Conservation (phyloP, 2,113 vertebrate species). For the Neolamprologus longior region DNA sequence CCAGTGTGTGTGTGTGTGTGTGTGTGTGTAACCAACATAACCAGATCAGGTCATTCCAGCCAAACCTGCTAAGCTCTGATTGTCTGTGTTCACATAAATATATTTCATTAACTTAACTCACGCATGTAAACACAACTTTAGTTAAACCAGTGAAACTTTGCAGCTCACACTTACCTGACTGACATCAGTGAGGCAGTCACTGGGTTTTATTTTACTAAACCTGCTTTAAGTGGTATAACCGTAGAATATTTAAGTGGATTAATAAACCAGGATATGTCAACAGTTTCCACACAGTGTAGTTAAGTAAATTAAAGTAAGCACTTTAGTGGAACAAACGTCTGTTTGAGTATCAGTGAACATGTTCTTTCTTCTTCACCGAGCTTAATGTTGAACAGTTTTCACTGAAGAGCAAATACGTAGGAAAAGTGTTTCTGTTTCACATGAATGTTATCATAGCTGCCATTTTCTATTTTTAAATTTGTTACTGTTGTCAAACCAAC, state of each 20-base stretch:
- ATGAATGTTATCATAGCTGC: fast-evolving
- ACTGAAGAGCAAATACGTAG: fast-evolving
- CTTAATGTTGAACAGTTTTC: not conserved
- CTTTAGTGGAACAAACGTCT: no score
- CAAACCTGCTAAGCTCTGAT: not conserved
- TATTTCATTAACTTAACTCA: not conserved
- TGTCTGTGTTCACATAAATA: not conserved
- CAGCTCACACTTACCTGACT: not conserved
- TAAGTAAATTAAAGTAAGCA: no score
- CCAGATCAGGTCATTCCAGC: not conserved
- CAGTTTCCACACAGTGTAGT: fast-evolving
- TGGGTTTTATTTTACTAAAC: not conserved
- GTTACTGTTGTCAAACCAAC: not conserved
- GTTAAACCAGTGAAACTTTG: not conserved
- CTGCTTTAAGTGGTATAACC: not conserved
- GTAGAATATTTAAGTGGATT: fast-evolving
- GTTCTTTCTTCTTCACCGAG: not conserved
- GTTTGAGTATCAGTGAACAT: not conserved
- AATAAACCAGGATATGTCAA: not conserved
- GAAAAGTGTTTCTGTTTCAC: fast-evolving
- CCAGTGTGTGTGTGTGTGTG: not conserved
- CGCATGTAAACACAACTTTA: not conserved
- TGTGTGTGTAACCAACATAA: not conserved
- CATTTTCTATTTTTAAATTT: fast-evolving
- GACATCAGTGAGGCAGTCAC: fast-evolving